These are phyloP conservation scores for Buphagus erythrorhynchus DNA, from an alignment of 2,797 vertebrate genomes.

Conservation along the genomic window DNA sequence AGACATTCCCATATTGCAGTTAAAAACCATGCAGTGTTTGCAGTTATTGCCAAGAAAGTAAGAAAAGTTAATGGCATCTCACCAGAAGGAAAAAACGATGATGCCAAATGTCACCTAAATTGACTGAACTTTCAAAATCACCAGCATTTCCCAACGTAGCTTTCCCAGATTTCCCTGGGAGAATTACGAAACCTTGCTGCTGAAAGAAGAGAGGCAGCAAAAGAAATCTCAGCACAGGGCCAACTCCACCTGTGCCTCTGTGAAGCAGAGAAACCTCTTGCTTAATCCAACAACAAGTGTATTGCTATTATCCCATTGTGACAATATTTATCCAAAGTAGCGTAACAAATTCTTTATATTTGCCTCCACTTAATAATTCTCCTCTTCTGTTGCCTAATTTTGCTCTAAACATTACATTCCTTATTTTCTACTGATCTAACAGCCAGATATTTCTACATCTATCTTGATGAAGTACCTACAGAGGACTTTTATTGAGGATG, in stretches of 20 bases:
- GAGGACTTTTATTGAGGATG: not conserved
- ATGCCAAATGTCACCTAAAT: not conserved
- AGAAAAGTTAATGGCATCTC: not conserved
- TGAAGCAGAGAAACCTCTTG: not conserved
- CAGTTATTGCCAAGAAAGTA: not conserved
- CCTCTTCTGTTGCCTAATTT: not conserved
- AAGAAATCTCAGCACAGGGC: not conserved
- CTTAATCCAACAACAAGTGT: not conserved
- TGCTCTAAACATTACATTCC: not conserved
- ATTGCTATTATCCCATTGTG: not conserved
- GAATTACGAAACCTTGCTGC: not conserved
- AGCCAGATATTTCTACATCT: not conserved
- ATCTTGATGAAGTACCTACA: not conserved
- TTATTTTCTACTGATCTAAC: not conserved
- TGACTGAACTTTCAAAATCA: conserved; percentile 29
- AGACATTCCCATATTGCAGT: not conserved
- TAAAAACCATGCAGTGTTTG: not conserved
- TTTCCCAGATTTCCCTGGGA: not conserved
- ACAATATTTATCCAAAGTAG: not conserved
- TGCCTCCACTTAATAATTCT: not conserved
- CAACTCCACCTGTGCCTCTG: not conserved
- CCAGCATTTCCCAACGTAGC: not conserved
- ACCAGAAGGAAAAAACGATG: conserved; percentile 1
- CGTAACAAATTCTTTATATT: not conserved
- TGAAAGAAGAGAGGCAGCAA: not conserved